Evolutionary conservation across 1,140 invertebrate genomes (phyloP), one percentile per base, ranked within the genome.

Genomic region (Colletes latitarsis): DNA sequence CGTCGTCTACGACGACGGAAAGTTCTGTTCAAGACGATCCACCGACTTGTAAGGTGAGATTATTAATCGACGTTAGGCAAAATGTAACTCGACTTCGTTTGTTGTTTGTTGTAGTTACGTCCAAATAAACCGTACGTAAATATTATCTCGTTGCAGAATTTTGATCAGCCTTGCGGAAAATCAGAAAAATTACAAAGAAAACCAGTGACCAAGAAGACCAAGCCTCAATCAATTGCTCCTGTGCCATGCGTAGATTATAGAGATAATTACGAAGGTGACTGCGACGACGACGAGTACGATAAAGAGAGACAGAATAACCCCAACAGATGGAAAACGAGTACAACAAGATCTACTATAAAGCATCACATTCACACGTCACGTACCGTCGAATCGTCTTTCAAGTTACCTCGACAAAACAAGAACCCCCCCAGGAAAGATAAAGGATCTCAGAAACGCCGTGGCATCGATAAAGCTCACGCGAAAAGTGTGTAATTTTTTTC

Each of bases 1-100:
- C 95, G 3, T 96, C 96, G 14, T 96, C 96, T 1, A 96, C 96
- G 0, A 96, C 96, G 8, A 96, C 96, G 14, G 96, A 96, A 87
- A 96, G 95, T 83, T 96, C 95, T 6, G 92, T 94, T 78, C 93
- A 95, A 21, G 95, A 96, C 77, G 94, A 94, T 77, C 74, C 85
- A n/a, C 63, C 72, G 5, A 46, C 77, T 0, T 84, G 85, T 62
- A 88, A 88, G 60, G 83, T 87, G 53, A 81, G 77, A 66, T 41
- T 6, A 21, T 43, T 14, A 49, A 6, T 49, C 6, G 17, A 49
- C 4, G 1, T 30, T 2, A 2, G 30, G 30, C 30, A 30, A 30
- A 30, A 30, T 30, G 30, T 30, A 30, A 30, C 30, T 2, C 30
- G 30, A 30, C 30, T 30, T 30, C 2, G 30, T 30, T 30, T 30